Percentiles rank a stretch among this genome's conserved stretches.
Conservation (phyloP, 2,797 vertebrate species). For the Sciaenops ocellatus region DNA sequence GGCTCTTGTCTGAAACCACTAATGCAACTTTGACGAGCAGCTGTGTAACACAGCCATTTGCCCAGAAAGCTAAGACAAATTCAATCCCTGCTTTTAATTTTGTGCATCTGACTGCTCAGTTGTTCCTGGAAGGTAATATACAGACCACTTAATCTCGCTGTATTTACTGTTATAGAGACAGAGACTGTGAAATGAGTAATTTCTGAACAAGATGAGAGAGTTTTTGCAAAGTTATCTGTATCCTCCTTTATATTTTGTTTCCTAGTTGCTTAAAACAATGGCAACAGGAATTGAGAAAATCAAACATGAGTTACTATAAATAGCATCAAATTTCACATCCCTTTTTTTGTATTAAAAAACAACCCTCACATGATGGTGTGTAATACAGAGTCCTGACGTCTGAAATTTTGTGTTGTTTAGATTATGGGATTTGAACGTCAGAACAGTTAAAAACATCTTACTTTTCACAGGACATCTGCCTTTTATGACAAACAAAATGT, state of each 20-base stretch:
- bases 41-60: constrained; percentile 13
- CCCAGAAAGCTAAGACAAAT: constrained; percentile 16
- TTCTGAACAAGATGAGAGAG: not conserved
- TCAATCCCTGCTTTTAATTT: not conserved
- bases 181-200: not conserved
- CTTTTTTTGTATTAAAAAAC: constrained; percentile 23
- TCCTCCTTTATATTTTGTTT: not conserved
- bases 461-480: not conserved
- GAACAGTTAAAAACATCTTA: not conserved
- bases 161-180: constrained; percentile 11
- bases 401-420: constrained; percentile 17
- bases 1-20: constrained; percentile 27
- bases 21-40: constrained; percentile 15
- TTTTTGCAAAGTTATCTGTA: not conserved
- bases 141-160: constrained; percentile 12
- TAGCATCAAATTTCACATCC: constrained; percentile 5
- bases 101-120: not conserved
- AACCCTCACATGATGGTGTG: constrained; percentile 16
- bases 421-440: constrained; percentile 4
- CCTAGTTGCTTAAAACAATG: not conserved
- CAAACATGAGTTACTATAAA: not conserved
- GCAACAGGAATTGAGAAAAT: too few relatives aligned
- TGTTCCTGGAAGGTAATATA: constrained; percentile 29
- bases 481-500: constrained; percentile 37
- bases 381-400: constrained; percentile 1